Percentiles rank a stretch among this genome's conserved stretches.
These are phyloP conservation scores for Pagetopsis macropterus DNA, from an alignment of 2,797 vertebrate species.

Conservation along the genomic window DNA sequence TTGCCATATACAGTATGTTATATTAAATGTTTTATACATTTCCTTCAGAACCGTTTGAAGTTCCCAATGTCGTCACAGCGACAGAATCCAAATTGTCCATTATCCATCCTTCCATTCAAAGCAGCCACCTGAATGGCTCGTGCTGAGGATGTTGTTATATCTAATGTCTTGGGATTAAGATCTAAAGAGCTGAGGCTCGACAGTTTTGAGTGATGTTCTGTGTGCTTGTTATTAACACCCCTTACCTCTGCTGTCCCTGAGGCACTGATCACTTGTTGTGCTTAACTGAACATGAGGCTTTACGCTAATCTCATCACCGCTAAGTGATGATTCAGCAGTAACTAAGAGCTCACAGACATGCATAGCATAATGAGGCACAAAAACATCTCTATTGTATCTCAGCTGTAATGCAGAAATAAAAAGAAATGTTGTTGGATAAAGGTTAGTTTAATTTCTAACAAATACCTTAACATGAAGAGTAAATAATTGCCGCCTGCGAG, in stretches of 20 bases:
- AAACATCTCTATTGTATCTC: background rate
- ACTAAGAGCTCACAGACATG: slow-evolving; percentile 10
- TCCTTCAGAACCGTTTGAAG: background rate
- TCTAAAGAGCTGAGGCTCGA: slow-evolving; percentile 25
- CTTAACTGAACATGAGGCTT: slow-evolving; percentile 60
- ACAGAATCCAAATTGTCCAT: background rate
- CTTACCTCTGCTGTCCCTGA: slow-evolving; percentile 35
- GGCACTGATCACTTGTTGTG: slow-evolving; percentile 63
- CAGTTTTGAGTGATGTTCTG: slow-evolving; percentile 26
- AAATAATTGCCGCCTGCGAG: background rate
- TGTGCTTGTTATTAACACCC: slow-evolving; percentile 52
- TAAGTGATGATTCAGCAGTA: slow-evolving; percentile 58
- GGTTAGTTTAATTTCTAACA: slow-evolving; percentile 7
- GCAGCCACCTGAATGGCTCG: background rate
- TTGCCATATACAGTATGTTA: no score
- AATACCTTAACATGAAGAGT: background rate
- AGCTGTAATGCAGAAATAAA: background rate
- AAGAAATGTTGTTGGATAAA: background rate
- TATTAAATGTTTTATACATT: background rate
- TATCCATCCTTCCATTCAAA: background rate
- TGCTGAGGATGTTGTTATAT: slow-evolving; percentile 13
- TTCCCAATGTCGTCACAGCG: background rate
- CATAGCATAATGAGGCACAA: background rate
- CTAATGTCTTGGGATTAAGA: slow-evolving; percentile 31
- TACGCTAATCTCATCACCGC: slow-evolving; percentile 51